Evolutionary conservation across 2,888 invertebrate species (phyloP), one percentile per base, ranked within the genome.

Genomic region (Alsophila aescularia): DNA sequence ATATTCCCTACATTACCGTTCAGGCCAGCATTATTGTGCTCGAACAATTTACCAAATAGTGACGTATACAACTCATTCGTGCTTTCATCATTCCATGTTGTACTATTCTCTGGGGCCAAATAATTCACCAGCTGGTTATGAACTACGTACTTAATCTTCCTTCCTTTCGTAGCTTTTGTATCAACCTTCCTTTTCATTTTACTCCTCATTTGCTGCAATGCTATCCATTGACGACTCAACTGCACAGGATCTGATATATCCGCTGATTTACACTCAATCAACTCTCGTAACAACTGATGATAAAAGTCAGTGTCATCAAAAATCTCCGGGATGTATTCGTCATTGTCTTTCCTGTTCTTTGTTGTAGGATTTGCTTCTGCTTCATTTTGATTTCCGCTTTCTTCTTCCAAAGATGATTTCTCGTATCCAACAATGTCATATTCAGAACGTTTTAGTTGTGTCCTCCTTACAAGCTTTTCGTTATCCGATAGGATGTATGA

Each of bases 291-390:
- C 49, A 98, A 91, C 73, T 98, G 97, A 83, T 98, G 98, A 84
- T 99, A 99, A 82, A 99, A 99, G 79, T 99, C 99, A 72, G 96
- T 96, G 77, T 99, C 99, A 81, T 99, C 98, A 87, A 97, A 99
- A 72, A 99, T 96, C 87, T 99, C 96, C 0, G 92, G 73, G 73
- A 96, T 95, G 62, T 94, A 94, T 67, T 95, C 94, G 65, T 93
- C 93, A 54, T 86, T 76, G 43, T 90, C 85, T 64, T 85, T 85
- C n/a, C 87, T 73, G 43, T 79, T 75, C 64, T 67, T 81, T 13
- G 62, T 71, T 2, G 72, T 63, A 0, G 67, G 70, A 50, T 79
- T 83, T 6, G 58, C 16, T 64, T 79, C 79, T 13, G 60, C 56
- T 0, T 57, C 69, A 60, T 73, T 73, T 31, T 66, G 50, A 39